phyloP scores from a whole-genome alignment of 2,888 invertebrate species.

The Scaptodrosophila latifasciaeformis region DNA sequence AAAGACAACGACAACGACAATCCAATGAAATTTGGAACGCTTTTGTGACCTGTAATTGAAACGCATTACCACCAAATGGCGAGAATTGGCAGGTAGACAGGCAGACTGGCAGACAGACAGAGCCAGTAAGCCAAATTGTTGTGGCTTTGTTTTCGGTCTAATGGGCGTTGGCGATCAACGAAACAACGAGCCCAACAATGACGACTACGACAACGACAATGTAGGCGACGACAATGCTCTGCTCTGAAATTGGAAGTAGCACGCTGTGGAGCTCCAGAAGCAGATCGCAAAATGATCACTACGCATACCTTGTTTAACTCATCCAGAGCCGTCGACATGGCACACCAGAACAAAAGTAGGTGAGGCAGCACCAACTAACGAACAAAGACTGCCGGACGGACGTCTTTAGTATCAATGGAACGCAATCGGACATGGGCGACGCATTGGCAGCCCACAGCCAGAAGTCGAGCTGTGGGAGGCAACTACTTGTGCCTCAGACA shows the following conservation, averaged over 20 bases:
- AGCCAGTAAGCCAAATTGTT: slow-evolving; percentile 21
- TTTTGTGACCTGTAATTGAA: slow-evolving; percentile 50
- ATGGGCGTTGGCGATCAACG: slow-evolving; percentile 51
- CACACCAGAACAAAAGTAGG: slow-evolving; percentile 57
- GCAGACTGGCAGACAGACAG: no score
- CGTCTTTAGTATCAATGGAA: slow-evolving; percentile 64
- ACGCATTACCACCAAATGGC: slow-evolving; percentile 53
- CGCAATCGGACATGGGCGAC: slow-evolving; percentile 62
- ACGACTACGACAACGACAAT: slow-evolving; percentile 28
- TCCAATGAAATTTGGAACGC: slow-evolving; percentile 49
- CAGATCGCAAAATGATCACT: slow-evolving; percentile 7
- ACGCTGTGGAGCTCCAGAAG: slow-evolving; percentile 17
- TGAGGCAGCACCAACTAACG: slow-evolving; percentile 56
- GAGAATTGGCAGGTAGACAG: slow-evolving; percentile 2
- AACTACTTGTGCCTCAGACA: slow-evolving; percentile 34
- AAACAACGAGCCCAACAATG: slow-evolving; percentile 36
- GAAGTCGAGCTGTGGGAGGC: slow-evolving; percentile 12
- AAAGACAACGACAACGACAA: slow-evolving; percentile 9
- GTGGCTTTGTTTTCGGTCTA: slow-evolving; percentile 19
- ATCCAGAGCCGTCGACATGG: slow-evolving; percentile 25
- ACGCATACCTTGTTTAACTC: slow-evolving; percentile 21
- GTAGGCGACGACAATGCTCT: slow-evolving; percentile 61
- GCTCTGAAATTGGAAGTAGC: slow-evolving; percentile 47
- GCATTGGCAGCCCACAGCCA: slow-evolving; percentile 54
- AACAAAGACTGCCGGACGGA: slow-evolving; percentile 22